These are phyloP conservation scores for Thera obeliscata DNA, from an alignment of 2,888 invertebrate genomes.

Conservation along the genomic window DNA sequence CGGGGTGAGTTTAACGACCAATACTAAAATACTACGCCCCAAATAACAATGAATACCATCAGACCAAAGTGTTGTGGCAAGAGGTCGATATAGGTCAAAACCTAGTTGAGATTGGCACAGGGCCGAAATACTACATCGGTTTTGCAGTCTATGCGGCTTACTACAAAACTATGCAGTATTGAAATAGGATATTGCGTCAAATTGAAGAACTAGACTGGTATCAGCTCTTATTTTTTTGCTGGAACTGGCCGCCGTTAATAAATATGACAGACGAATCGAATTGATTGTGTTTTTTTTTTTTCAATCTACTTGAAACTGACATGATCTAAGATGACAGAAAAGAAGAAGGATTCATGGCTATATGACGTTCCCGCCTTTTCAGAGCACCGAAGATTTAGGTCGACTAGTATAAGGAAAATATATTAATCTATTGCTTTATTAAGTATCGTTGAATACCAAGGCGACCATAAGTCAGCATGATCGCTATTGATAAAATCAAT, in stretches of 20 bases:
- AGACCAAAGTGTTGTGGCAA: constrained; percentile 5
- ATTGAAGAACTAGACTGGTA: background rate
- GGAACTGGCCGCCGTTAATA: no score
- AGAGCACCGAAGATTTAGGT: background rate
- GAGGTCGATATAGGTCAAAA: constrained; percentile 23
- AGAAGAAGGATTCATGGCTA: background rate
- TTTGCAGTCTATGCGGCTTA: constrained; percentile 19
- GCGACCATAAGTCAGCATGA: constrained; percentile 17
- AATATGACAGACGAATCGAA: no score
- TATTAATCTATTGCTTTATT: constrained; percentile 21
- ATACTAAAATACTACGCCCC: constrained; percentile 7
- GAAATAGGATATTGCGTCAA: constrained; percentile 11
- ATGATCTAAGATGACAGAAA: background rate
- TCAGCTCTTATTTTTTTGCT: no score
- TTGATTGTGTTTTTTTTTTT: no score
- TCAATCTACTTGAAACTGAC: no score
- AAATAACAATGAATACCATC: constrained; percentile 1
- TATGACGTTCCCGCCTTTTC: background rate
- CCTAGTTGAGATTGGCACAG: constrained; percentile 20
- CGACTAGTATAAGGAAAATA: constrained; percentile 4
- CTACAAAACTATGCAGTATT: constrained; percentile 12
- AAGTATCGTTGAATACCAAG: constrained; percentile 6
- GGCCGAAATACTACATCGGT: constrained; percentile 20
- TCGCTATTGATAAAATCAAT: constrained; percentile 21
- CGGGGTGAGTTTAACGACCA: background rate